A percentile compares a stretch with the other conserved stretches of the same genome.
phyloP scores from a whole-genome alignment of 2,113 vertebrate genomes.

The Heptranchias perlo region DNA sequence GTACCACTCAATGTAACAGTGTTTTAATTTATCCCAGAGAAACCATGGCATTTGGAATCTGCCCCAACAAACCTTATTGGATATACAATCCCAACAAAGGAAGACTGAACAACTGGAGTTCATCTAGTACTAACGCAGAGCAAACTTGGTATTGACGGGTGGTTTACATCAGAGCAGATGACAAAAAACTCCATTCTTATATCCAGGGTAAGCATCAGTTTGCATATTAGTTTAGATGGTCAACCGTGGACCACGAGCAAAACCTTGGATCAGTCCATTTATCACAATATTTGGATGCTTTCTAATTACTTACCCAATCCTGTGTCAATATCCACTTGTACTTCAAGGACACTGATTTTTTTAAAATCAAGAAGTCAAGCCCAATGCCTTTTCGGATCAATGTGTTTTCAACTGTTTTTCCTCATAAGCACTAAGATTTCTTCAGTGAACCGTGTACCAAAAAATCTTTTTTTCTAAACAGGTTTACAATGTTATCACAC shows the following conservation, averaged over 20 bases:
- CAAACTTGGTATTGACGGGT: not conserved
- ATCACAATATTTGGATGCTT: not conserved
- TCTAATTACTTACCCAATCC: not conserved
- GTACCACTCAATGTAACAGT: not conserved
- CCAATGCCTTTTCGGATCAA: not conserved
- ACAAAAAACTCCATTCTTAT: not conserved
- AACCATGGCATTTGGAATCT: too few species aligned
- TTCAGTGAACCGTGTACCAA: not conserved
- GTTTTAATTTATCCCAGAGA: too few species aligned
- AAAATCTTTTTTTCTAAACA: not conserved
- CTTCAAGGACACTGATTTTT: not conserved
- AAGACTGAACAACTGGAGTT: not conserved
- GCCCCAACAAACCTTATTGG: not conserved
- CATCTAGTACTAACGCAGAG: not conserved
- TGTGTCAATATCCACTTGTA: not conserved
- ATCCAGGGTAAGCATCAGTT: not conserved
- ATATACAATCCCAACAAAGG: not conserved
- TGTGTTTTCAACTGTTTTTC: too few species aligned
- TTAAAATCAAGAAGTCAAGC: not conserved
- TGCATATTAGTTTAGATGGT: not conserved
- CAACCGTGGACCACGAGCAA: not conserved
- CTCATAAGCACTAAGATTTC: not conserved
- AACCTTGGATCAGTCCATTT: not conserved
- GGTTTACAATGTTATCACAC: not conserved
- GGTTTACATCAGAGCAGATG: not conserved